Base-by-base conservation (phyloP, 2,113 vertebrate genomes). In the Laticauda laticaudata region DNA sequence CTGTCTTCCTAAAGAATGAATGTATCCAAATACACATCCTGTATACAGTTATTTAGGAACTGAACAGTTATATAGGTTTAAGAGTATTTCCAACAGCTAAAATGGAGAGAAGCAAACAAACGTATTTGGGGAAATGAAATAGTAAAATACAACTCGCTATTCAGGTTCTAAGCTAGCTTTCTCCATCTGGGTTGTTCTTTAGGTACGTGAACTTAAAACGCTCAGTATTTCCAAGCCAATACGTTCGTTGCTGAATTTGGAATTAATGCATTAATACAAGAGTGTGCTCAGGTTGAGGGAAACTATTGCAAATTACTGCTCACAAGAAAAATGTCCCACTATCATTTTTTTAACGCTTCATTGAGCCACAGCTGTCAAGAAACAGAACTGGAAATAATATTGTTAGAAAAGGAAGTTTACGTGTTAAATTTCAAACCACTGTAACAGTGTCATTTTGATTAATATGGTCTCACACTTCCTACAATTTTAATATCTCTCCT, bases 391-490 rank as follows among this genome's bases (percentile, higher is more conserved):
- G 59, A 92, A 85, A 34, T 51, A 48, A 87, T 48, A 39, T 43
- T 59, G 34, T 54, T 88, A 43, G 85, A 45, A 81, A 64, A 75
- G 51, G 86, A 29, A n/a, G 24, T 64, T 69, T 88, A 34, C 24
- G 53, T 34, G 29, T 54, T 64, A 86, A 48, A 54, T 59, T 86
- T 86, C 53, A 57, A 87, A 57, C 55, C 45, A 64, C 45, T 53
- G 23, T 20, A 64, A 56, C 43, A 39, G 43, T 26, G 1, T 55
- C 39, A 53, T 61, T 86, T 86, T 89, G 57, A 90, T 86, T 56
- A 48, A 56, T 55, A 81, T 26, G 7, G 54, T 90, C 88, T 93
- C 92, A 61, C 69, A 90, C 92, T 75, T 86, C 88, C 92, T 93
- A 93, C 92, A 53, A 2, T 90, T 56, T 89, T 54, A 23, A 9